These are phyloP conservation scores for Rhabditoides inermis DNA, from an alignment of 2,888 invertebrate species.

Conservation along the genomic window DNA sequence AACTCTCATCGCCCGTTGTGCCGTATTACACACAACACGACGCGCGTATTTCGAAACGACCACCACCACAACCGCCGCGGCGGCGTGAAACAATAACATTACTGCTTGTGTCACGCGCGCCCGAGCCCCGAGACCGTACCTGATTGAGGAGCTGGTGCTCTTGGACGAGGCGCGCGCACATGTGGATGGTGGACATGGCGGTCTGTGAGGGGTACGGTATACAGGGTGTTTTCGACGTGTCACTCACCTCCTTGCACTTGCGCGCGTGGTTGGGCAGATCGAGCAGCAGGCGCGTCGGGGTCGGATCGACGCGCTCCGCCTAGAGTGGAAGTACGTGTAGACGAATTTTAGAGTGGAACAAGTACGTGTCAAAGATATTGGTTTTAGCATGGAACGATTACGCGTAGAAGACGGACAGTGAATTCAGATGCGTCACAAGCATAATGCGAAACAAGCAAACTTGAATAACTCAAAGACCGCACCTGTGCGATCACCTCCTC, in stretches of 20 bases:
- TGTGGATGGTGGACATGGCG: constrained; percentile 9
- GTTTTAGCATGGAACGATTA: neutral
- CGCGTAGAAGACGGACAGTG: neutral
- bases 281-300: constrained; percentile 12
- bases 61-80: too few relatives aligned
- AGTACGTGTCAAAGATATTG: too few relatives aligned
- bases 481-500: constrained; percentile 23
- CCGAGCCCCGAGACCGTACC: constrained; percentile 10
- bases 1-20: too few relatives aligned
- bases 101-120: neutral
- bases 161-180: constrained; percentile 30
- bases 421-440: neutral
- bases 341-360: too few relatives aligned
- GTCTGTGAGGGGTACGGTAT: constrained; percentile 6
- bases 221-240: too few relatives aligned
- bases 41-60: too few relatives aligned
- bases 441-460: too few relatives aligned
- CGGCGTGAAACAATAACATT: too few relatives aligned
- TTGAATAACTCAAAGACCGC: neutral
- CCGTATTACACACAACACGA: too few relatives aligned
- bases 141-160: constrained; percentile 39
- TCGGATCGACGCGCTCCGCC: constrained; percentile 2
- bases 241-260: constrained; percentile 13
- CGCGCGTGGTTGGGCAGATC: constrained; percentile 18
- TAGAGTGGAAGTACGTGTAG: too few relatives aligned